Base-by-base conservation (phyloP, 2,888 invertebrate species). In the Perizoma flavofasciatum region DNA sequence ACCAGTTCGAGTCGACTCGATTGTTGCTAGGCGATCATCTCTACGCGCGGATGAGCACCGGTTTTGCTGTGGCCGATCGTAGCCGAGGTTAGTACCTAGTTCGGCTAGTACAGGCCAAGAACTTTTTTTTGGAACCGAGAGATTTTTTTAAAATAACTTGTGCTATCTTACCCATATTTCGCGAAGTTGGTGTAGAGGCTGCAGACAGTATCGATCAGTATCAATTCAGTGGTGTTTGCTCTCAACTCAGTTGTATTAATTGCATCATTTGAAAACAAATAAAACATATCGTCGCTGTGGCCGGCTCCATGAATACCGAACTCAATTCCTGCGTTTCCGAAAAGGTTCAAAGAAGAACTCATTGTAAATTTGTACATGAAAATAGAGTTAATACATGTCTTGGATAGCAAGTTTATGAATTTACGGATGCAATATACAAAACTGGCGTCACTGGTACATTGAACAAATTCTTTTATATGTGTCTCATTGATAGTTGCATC, bases 161-260 rank as follows among this genome's bases (percentile, higher is more conserved):
- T 6, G 35, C 6, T 35, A 8, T 73, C 79, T 77, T 66, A 87
- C 85, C 86, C 86, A 49, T 66, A 76, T 74, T 85, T 86, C 0
- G 85, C 86, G 49, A 86, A 87, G 57, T 86, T 84, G 0, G 86
- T 85, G 81, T 84, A 85, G 9, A 88, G 69, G 9, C 61, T 82
- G 0, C 77, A 79, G 0, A 82, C 65, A 33, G 61, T 74, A 0
- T 84, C 67, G 4, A 88, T 76, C 58, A 81, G 64, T 49, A 74
- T 65, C 48, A 77, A 81, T 5, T 70, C 70, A 0, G 72, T 68
- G 0, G 82, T 75, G 8, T n/a, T n/a, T n/a, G n/a, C n/a, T n/a
- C 68, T 64, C n/a, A 79, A 32, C 33, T 41, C 61, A 55, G 73
- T 74, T 3, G 67, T 63, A 5, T 61, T 63, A 0, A 70, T 11